phyloP scores from a whole-genome alignment of 2,797 vertebrate species.

The Nannoperca obscura region DNA sequence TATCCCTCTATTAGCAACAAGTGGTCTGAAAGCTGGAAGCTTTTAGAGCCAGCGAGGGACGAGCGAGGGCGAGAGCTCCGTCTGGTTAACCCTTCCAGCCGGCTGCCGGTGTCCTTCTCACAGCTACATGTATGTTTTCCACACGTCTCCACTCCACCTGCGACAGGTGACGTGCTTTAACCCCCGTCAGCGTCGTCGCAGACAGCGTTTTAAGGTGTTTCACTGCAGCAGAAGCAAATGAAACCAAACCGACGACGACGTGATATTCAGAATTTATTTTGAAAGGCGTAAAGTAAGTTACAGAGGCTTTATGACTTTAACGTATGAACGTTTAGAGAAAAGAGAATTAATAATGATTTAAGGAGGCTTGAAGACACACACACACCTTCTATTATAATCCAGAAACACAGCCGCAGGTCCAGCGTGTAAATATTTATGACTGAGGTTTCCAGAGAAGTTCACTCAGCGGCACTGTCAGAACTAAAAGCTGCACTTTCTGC shows the following conservation, averaged over 20 bases:
- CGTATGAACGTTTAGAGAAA: too few relatives aligned
- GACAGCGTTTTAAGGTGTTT: too few relatives aligned
- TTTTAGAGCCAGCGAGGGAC: conserved; percentile 37
- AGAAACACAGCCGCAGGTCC: conserved; percentile 11
- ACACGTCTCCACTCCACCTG: neutral
- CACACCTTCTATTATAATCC: conserved; percentile 5
- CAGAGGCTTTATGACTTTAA: too few relatives aligned
- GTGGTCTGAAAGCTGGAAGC: conserved; percentile 72
- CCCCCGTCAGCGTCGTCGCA: too few relatives aligned
- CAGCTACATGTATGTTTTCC: neutral
- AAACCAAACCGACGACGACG: neutral
- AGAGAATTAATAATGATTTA: too few relatives aligned
- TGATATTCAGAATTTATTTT: too few relatives aligned
- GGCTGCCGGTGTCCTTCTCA: neutral
- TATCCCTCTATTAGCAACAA: conserved; percentile 74
- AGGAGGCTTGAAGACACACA: neutral
- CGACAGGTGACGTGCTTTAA: neutral
- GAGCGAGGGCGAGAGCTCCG: conserved; percentile 3
- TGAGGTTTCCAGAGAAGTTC: conserved; percentile 27
- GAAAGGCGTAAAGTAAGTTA: too few relatives aligned
- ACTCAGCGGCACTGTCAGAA: conserved; percentile 10
- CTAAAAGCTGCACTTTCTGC: conserved; percentile 39
- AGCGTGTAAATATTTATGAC: conserved; percentile 56
- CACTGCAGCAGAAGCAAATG: neutral
- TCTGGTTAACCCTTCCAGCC: conserved; percentile 23